These are phyloP conservation scores for Prorops nasuta DNA, from an alignment of 1,140 invertebrate genomes.

Conservation along the genomic window DNA sequence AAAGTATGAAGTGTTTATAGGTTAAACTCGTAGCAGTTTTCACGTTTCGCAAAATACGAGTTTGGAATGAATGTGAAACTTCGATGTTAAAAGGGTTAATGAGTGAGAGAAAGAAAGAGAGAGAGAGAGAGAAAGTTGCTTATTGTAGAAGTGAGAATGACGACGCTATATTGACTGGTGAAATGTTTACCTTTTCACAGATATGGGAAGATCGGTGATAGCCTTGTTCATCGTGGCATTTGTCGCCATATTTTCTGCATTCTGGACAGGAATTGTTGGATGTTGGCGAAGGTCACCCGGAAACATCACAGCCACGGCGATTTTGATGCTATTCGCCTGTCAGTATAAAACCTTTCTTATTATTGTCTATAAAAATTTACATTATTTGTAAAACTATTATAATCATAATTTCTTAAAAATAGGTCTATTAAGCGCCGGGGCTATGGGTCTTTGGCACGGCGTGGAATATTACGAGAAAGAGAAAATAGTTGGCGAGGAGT, in stretches of 20 bases:
- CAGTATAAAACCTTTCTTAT: slow-evolving; percentile 59
- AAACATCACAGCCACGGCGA: slow-evolving; percentile 89
- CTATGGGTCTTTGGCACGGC: slow-evolving; percentile 93
- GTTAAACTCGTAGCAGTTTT: no score
- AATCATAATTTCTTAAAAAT: slow-evolving; percentile 5
- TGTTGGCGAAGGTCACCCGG: slow-evolving; percentile 91
- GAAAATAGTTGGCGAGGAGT: slow-evolving; percentile 86
- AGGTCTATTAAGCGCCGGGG: slow-evolving; percentile 86
- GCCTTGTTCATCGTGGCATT: slow-evolving; percentile 89
- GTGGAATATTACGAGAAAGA: slow-evolving; percentile 95
- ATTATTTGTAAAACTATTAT: no score
- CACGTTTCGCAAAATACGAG: no score
- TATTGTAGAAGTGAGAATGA: no score
- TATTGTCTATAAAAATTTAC: slow-evolving; percentile 3
- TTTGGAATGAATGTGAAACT: no score
- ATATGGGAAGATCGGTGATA: slow-evolving; percentile 88
- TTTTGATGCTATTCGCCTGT: slow-evolving; percentile 87
- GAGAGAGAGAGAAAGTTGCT: no score
- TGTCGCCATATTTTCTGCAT: slow-evolving; percentile 85
- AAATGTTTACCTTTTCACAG: slow-evolving; percentile 59
- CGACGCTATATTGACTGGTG: no score
- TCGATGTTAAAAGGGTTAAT: no score
- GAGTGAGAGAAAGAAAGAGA: no score
- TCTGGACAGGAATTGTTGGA: slow-evolving; percentile 89
- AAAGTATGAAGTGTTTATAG: no score